Evolutionary conservation across 2,888 invertebrate genomes (phyloP), one percentile per base, ranked within the genome.

Genomic region (Pantelozetes paolii): DNA sequence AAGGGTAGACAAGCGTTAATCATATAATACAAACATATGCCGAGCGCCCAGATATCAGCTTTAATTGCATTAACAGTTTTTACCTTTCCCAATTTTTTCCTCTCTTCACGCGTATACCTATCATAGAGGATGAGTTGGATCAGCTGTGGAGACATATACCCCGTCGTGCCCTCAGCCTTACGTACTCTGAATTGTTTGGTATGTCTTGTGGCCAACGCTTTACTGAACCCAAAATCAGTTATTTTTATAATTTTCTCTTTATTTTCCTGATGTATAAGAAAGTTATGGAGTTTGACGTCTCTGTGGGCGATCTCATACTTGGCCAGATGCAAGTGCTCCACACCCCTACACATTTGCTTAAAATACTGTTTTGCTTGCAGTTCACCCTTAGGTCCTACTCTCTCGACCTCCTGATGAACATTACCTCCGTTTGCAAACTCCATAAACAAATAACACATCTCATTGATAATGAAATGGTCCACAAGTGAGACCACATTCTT

Each of bases 11-110:
- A 81, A 18, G 81, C 82, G 78, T 81, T 75, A 20, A 77, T 45
- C 82, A 84, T 84, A 42, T 84, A 83, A 79, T 82, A 85, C 2
- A 85, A 81, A 71, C 85, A 82, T 50, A 84, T 81, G 0, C 84
- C 84, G 75, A 83, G 81, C 71, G 82, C 93, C 3, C 92, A 83
- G 71, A 93, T 88, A 11, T 90, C 85, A 1, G 89, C 92, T 77
- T 94, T 81, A 82, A 88, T 89, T 0, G 89, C 89, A 79, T 88
- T 84, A 80, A 36, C 62, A 6, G 62, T 32, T 30, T n/a, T 62
- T 2, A 9, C 32, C 5, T 30, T 32, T 62, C 18, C 28, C 15
- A 62, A 8, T 11, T 32, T 1, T 32, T 54, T 26, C 23, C 26
- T 54, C 20, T 20, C 20, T 50, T 9, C 20, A 1, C 1, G 50